These are phyloP conservation scores for Synergus gifuensis DNA, from an alignment of 2,888 invertebrate genomes.

Conservation along the genomic window DNA sequence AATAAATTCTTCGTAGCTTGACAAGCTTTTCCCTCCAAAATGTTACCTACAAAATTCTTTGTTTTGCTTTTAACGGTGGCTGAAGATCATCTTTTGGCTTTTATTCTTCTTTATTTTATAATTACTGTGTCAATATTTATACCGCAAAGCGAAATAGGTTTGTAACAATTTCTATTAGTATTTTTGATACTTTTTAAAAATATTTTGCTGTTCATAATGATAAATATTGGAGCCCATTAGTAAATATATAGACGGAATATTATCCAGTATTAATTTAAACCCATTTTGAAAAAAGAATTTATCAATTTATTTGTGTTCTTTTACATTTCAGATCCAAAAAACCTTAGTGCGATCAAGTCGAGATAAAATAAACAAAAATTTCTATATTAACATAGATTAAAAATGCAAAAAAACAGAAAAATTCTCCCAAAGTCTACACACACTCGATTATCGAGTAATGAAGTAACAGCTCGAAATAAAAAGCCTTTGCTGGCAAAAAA, in stretches of 20 bases:
- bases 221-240: neutral
- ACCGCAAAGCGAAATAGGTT: neutral
- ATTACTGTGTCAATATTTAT: constrained; percentile 16
- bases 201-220: neutral
- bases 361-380: neutral
- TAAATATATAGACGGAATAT: neutral
- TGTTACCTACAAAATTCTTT: constrained; percentile 12
- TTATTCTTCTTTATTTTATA: constrained; percentile 4
- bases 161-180: neutral
- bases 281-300: neutral
- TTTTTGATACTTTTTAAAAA: neutral
- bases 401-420: constrained; percentile 34
- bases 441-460: constrained; percentile 1
- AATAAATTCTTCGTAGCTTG: neutral
- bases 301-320: no score
- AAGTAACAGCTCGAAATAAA: constrained; percentile 6
- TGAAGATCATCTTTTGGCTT: neutral
- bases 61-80: constrained; percentile 5
- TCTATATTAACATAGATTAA: neutral
- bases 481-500: constrained; percentile 1
- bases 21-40: neutral
- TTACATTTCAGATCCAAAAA: neutral
- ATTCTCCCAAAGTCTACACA: neutral
- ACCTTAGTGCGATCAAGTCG: neutral
- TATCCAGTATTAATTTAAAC: neutral